phyloP scores from a whole-genome alignment of 2,888 invertebrate species.

The Epicampocera succincta region DNA sequence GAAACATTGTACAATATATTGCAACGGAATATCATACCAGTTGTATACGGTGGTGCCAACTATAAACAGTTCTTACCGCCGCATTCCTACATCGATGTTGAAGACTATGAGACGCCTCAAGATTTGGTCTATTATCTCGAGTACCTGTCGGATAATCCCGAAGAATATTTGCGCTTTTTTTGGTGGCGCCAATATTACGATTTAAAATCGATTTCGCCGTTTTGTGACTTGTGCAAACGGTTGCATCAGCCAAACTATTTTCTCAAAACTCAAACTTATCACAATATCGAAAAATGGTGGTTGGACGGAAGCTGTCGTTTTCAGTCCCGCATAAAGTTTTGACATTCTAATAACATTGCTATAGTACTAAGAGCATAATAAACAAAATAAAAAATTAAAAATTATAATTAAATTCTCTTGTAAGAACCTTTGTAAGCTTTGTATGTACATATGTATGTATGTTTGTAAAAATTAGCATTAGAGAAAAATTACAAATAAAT shows the following conservation, averaged over 20 bases:
- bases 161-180: slow-evolving; percentile 85
- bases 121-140: slow-evolving; percentile 84
- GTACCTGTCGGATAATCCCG: slow-evolving; percentile 80
- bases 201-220: slow-evolving; percentile 77
- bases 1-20: slow-evolving; percentile 83
- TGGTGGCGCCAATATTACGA: slow-evolving; percentile 85
- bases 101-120: slow-evolving; percentile 84
- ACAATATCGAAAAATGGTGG: slow-evolving; percentile 79
- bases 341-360: not conserved
- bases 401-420: no score
- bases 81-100: slow-evolving; percentile 85
- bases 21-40: slow-evolving; percentile 83
- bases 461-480: no score
- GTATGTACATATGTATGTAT: no score
- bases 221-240: slow-evolving; percentile 78
- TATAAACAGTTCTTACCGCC: slow-evolving; percentile 84
- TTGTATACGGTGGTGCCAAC: slow-evolving; percentile 87
- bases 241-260: slow-evolving; percentile 73
- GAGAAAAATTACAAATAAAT: no score
- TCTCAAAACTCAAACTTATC: slow-evolving; percentile 75
- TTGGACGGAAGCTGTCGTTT: slow-evolving; percentile 76
- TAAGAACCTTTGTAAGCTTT: no score
- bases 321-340: slow-evolving; percentile 73
- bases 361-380: no score
- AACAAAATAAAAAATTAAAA: no score